phyloP scores from a whole-genome alignment of 2,797 vertebrate genomes.

The Lithobates pipiens region DNA sequence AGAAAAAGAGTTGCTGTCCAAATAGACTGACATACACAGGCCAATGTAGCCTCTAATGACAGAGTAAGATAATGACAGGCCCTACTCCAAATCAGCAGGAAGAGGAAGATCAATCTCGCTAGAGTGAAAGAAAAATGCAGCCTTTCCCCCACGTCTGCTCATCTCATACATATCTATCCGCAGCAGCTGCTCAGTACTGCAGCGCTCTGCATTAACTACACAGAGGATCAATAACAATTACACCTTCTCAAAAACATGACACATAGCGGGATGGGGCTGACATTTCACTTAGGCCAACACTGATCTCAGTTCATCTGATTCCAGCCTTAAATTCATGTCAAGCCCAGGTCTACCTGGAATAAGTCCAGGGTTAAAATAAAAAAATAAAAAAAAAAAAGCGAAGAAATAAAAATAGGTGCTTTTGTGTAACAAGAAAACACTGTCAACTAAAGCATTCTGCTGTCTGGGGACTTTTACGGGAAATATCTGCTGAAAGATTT shows the following conservation, averaged over 20 bases:
- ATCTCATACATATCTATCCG: slow-evolving; percentile 89
- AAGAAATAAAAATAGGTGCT: slow-evolving; percentile 88
- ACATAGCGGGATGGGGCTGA: slow-evolving; percentile 93
- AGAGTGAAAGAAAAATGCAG: slow-evolving; percentile 94
- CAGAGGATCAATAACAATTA: slow-evolving; percentile 99
- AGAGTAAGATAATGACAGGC: slow-evolving; percentile 99
- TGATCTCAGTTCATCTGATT: slow-evolving; percentile 96
- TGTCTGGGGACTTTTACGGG: slow-evolving; percentile 29
- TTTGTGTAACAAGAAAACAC: slow-evolving; percentile 87
- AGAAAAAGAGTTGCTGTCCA: slow-evolving; percentile 99
- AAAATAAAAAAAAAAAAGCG: slow-evolving; percentile 76
- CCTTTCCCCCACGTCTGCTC: slow-evolving; percentile 95
- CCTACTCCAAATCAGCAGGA: slow-evolving; percentile 99
- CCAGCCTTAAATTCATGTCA: slow-evolving; percentile 88
- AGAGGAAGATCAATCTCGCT: slow-evolving; percentile 99
- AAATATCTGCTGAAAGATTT: slow-evolving; percentile 4
- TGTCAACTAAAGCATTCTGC: slow-evolving; percentile 29
- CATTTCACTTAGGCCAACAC: slow-evolving; percentile 96
- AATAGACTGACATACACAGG: slow-evolving; percentile 98
- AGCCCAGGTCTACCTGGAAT: slow-evolving; percentile 87
- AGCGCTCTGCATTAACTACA: slow-evolving; percentile 96
- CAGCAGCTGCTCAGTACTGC: slow-evolving; percentile 89
- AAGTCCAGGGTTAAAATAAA: slow-evolving; percentile 84
- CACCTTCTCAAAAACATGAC: slow-evolving; percentile 98
- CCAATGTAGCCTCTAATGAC: slow-evolving; percentile 99